These are phyloP conservation scores for Porphyrio hochstetteri DNA, from an alignment of 2,113 vertebrate species.

Conservation along the genomic window DNA sequence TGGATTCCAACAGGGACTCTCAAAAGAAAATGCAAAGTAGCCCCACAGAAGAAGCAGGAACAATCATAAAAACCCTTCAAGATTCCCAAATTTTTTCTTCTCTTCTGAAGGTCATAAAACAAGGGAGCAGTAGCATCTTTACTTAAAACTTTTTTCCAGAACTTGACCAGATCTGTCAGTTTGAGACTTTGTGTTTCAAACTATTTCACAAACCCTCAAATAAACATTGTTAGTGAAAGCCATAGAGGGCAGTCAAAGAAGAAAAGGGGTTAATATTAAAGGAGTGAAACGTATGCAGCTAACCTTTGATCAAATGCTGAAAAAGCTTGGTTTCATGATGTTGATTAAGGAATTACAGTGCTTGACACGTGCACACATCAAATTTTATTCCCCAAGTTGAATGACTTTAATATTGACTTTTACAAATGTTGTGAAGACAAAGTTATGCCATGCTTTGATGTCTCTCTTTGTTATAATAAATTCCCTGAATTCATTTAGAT, in stretches of 20 bases:
- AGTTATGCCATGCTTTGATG: constrained; percentile 31
- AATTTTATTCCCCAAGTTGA: constrained; percentile 8
- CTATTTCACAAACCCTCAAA: neutral
- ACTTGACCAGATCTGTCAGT: neutral
- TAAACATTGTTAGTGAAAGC: neutral
- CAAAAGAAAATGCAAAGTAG: neutral
- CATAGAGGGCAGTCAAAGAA: neutral
- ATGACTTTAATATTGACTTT: neutral
- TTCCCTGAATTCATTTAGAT: neutral
- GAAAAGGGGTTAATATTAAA: neutral
- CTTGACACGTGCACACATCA: neutral
- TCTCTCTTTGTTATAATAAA: constrained; percentile 3
- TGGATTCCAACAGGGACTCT: neutral
- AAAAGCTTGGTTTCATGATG: neutral
- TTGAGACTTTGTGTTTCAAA: neutral
- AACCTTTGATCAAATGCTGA: constrained; percentile 28
- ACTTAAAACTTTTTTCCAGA: neutral
- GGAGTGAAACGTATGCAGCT: neutral
- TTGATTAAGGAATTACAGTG: neutral
- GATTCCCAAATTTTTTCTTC: neutral
- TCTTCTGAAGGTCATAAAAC: neutral
- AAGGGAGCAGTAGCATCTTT: neutral
- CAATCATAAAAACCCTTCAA: neutral
- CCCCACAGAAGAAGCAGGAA: neutral
- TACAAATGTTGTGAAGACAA: constrained; percentile 10